These are phyloP conservation scores for Phalacrocorax pelagicus DNA, from an alignment of 2,113 vertebrate genomes.

Conservation along the genomic window DNA sequence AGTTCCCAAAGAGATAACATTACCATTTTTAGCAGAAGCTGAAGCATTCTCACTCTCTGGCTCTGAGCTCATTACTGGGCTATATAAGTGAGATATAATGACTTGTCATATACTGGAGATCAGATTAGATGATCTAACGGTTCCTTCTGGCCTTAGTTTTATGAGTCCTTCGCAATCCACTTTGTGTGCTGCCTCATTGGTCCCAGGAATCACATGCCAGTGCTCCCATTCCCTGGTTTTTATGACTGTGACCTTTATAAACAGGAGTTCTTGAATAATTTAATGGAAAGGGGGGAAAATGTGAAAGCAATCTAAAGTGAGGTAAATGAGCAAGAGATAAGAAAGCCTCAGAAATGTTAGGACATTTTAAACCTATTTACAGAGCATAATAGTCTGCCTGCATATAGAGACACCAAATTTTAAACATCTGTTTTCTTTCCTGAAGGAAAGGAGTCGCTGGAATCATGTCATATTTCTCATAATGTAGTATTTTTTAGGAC, in stretches of 20 bases:
- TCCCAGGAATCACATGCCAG: constrained; percentile 2
- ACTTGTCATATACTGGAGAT: not conserved
- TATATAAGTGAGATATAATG: not conserved
- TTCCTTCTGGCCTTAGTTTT: constrained; percentile 19
- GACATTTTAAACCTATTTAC: constrained; percentile 54
- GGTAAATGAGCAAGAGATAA: constrained; percentile 27
- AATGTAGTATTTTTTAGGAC: not conserved
- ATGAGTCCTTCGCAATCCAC: not conserved
- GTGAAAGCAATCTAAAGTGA: constrained; percentile 46
- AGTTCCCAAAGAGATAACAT: not conserved
- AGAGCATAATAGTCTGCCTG: constrained; percentile 4
- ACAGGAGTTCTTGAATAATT: constrained; percentile 53
- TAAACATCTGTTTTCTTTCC: constrained; percentile 11
- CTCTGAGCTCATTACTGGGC: not conserved
- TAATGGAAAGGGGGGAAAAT: constrained; percentile 12
- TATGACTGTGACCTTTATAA: constrained; percentile 50
- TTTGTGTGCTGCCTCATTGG: constrained; percentile 21
- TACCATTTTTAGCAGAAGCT: not conserved
- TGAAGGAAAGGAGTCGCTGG: not conserved
- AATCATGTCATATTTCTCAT: not conserved
- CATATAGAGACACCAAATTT: not conserved
- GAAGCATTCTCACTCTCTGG: not conserved
- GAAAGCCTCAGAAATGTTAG: constrained; percentile 42
- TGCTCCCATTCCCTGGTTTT: not conserved
- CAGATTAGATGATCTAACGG: not conserved